Evolutionary conservation across 2,113 vertebrate species (phyloP).

Genomic region (Cyprinodon brontotheroides): DNA sequence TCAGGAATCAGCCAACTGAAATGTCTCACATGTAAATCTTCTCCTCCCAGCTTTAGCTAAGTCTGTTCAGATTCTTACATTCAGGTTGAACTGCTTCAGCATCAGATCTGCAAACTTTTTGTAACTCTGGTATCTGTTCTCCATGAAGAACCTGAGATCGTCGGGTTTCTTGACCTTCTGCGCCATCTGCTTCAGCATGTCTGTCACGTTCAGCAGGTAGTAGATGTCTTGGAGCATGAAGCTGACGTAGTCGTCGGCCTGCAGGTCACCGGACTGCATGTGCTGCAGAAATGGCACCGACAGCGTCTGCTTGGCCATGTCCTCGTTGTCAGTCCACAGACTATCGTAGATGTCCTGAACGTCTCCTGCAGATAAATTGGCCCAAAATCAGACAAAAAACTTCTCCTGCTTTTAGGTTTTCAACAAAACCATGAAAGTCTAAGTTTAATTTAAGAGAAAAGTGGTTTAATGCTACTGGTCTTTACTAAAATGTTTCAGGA

Average conservation of each 20-base stretch:
- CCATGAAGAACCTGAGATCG: not conserved
- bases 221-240: constrained; percentile 12
- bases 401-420: too few relatives aligned
- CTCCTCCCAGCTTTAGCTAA: too few relatives aligned
- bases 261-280: not conserved
- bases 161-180: not conserved
- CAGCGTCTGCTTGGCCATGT: not conserved
- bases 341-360: not conserved
- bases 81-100: not conserved
- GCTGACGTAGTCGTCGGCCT: not conserved
- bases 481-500: too few relatives aligned
- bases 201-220: not conserved
- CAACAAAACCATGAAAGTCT: too few relatives aligned
- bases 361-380: not conserved
- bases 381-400: too few relatives aligned
- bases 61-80: not conserved
- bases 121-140: not conserved
- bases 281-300: not conserved
- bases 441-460: too few relatives aligned
- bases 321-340: not conserved
- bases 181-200: not conserved
- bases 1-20: not conserved
- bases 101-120: not conserved
- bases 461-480: too few relatives aligned
- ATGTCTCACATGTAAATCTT: too few relatives aligned